These are phyloP conservation scores for Lates calcarifer DNA, from an alignment of 2,113 vertebrate species.

Conservation along the genomic window DNA sequence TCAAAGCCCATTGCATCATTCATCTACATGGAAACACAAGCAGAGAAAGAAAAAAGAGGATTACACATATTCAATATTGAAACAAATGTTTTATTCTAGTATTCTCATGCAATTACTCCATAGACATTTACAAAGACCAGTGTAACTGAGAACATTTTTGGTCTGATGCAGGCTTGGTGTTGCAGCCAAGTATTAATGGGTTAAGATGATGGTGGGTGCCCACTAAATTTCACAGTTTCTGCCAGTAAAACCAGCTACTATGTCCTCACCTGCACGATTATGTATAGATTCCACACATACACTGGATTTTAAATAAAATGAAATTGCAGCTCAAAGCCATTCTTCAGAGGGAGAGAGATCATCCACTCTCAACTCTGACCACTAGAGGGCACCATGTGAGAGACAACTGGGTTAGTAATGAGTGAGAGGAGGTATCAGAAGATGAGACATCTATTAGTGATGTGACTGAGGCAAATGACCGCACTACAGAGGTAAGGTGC, in stretches of 20 bases:
- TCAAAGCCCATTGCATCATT: conserved; percentile 99
- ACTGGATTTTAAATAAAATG: neutral
- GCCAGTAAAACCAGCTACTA: too few relatives aligned
- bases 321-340: neutral
- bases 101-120: too few relatives aligned
- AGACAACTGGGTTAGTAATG: neutral
- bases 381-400: conserved; percentile 34
- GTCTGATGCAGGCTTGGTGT: too few relatives aligned
- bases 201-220: too few relatives aligned
- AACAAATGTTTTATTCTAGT: too few relatives aligned
- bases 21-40: conserved; percentile 88
- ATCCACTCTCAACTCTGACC: conserved; percentile 7
- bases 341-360: neutral
- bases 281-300: too few relatives aligned
- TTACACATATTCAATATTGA: too few relatives aligned
- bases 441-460: conserved; percentile 1
- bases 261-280: too few relatives aligned
- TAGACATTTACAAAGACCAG: too few relatives aligned
- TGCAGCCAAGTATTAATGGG: too few relatives aligned
- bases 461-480: neutral
- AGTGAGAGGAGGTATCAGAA: neutral
- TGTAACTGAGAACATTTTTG: too few relatives aligned
- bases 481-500: neutral
- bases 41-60: neutral
- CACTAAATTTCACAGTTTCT: too few relatives aligned